phyloP scores from a whole-genome alignment of 2,113 vertebrate species.

The Tenrec ecaudatus region DNA sequence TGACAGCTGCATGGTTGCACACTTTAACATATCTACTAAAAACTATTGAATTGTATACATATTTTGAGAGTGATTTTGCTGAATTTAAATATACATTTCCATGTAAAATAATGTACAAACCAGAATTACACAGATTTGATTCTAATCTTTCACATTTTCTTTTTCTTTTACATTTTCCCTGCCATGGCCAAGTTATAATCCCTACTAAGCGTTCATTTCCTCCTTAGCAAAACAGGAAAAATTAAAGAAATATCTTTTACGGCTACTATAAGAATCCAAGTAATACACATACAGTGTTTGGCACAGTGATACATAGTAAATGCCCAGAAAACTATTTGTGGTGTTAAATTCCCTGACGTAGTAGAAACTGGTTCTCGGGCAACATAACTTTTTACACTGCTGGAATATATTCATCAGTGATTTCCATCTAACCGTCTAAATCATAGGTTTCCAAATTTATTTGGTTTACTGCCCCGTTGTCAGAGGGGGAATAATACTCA shows the following conservation, averaged over 20 bases:
- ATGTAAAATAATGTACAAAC: not conserved
- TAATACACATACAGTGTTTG: not conserved
- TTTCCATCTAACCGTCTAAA: not conserved
- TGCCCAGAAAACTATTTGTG: not conserved
- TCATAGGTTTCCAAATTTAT: no score
- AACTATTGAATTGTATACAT: not conserved
- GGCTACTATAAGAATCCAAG: not conserved
- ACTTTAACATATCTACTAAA: conserved; percentile 16
- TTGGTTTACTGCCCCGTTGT: no score
- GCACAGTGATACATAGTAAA: not conserved
- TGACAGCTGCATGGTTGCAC: not conserved
- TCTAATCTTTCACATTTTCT: not conserved
- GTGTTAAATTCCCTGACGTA: not conserved
- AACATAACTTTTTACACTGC: not conserved
- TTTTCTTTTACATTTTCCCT: no score
- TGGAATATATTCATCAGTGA: not conserved
- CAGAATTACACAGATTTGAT: not conserved
- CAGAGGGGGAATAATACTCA: no score
- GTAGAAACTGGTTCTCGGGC: not conserved
- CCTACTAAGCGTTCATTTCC: not conserved
- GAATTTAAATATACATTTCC: not conserved
- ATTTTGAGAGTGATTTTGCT: not conserved
- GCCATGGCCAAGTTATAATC: not conserved
- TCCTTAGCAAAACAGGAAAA: not conserved
- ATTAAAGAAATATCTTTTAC: conserved; percentile 4